Conservation (phyloP, 2,113 vertebrate species). For the Laticauda laticaudata region DNA sequence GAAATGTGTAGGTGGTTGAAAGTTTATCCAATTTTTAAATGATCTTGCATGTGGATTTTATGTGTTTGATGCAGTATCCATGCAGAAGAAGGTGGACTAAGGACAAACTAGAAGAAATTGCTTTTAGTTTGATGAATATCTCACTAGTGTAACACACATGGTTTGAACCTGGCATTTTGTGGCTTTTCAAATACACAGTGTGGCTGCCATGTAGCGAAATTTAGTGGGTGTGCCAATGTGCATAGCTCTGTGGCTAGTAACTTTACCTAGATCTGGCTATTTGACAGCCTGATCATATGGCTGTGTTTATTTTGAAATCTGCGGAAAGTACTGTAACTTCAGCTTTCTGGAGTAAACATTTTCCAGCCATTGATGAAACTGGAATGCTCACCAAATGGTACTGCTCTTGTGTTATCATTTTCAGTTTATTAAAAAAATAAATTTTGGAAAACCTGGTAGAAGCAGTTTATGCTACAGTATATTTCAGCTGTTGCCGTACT, state of each 20-base stretch:
- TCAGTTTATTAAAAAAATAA: conserved; percentile 73
- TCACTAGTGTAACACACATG: background rate
- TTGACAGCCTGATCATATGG: conserved; percentile 21
- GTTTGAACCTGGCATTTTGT: background rate
- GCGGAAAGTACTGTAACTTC: conserved; percentile 34
- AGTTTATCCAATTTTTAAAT: background rate
- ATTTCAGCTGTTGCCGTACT: conserved; percentile 8
- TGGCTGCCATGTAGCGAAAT: conserved; percentile 22
- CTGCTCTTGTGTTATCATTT: conserved; percentile 65
- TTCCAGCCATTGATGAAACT: conserved; percentile 59
- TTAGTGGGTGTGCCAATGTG: conserved; percentile 2
- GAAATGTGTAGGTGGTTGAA: conserved; percentile 3
- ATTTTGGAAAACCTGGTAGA: conserved; percentile 48
- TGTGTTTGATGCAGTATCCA: background rate
- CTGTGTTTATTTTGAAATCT: conserved; percentile 68
- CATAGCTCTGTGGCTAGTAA: conserved; percentile 30
- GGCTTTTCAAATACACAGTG: conserved; percentile 5
- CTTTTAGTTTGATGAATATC: background rate
- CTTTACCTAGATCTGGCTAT: conserved; percentile 45
- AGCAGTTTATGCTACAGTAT: conserved; percentile 1
- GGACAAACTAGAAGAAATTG: background rate
- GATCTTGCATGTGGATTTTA: background rate
- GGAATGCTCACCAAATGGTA: conserved; percentile 48
- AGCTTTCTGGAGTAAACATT: conserved; percentile 60
- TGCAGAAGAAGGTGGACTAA: background rate